These are phyloP conservation scores for Zaprionus lachaisei DNA, from an alignment of 1,140 invertebrate species.

Conservation along the genomic window DNA sequence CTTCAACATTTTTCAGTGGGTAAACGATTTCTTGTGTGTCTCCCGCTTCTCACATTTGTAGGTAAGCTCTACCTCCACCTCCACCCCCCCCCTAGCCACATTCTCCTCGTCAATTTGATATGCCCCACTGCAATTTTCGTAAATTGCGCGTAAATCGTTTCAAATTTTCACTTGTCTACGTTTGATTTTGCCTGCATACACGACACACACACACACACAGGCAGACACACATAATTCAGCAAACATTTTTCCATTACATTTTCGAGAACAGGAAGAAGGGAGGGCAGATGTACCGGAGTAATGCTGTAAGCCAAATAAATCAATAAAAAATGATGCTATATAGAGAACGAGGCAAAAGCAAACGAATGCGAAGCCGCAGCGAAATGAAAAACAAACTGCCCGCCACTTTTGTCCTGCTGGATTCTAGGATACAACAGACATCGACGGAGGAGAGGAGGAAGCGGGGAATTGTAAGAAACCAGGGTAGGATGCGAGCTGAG, in stretches of 20 bases:
- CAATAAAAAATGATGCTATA: constrained; percentile 80
- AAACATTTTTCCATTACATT: constrained; percentile 75
- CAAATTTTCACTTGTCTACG: constrained; percentile 81
- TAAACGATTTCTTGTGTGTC: neutral
- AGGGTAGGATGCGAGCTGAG: neutral
- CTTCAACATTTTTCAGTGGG: constrained; percentile 25
- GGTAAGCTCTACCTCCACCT: neutral
- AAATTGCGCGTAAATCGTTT: constrained; percentile 82
- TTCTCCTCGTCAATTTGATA: constrained; percentile 67
- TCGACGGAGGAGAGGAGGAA: neutral
- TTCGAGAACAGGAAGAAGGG: neutral
- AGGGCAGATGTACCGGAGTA: neutral
- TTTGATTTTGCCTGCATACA: constrained; percentile 67
- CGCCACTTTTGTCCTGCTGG: constrained; percentile 47
- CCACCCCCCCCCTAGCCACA: constrained; percentile 17
- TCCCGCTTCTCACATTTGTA: neutral
- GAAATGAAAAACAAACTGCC: constrained; percentile 80
- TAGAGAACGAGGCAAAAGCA: constrained; percentile 55
- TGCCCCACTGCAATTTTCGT: constrained; percentile 75
- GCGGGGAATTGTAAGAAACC: neutral
- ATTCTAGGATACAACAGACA: constrained; percentile 11
- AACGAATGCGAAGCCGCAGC: constrained; percentile 61
- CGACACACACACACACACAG: constrained; percentile 17
- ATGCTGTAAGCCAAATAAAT: constrained; percentile 75
- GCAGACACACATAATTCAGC: constrained; percentile 67